Evolutionary conservation across 1,140 invertebrate genomes (phyloP).

Genomic region (Brachionus koreanus): DNA sequence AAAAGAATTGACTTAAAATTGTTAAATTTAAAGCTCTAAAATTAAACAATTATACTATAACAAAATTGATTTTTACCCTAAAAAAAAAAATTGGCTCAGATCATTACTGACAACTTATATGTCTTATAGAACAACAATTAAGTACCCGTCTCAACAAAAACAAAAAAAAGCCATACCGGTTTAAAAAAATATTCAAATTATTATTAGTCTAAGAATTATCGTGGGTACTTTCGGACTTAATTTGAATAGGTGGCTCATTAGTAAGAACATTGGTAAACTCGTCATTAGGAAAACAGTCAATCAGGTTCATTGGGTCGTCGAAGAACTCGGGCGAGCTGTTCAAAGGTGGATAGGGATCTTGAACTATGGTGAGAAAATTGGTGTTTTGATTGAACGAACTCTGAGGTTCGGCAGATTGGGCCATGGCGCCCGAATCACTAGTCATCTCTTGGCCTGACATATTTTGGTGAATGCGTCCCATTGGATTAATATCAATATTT

Average conservation of each 20-base stretch:
- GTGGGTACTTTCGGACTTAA: constrained; percentile 7
- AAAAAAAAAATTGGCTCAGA: neutral
- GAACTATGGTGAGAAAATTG: neutral
- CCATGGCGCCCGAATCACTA: neutral
- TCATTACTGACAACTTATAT: neutral
- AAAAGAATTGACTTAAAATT: neutral
- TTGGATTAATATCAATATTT: constrained; percentile 25
- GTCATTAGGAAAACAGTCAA: constrained; percentile 7
- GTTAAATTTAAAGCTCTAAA: constrained; percentile 17
- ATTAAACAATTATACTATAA: neutral
- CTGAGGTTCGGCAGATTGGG: neutral
- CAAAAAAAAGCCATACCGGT: neutral
- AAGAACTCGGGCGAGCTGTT: constrained; percentile 13
- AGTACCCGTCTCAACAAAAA: constrained; percentile 18
- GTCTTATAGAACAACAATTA: neutral
- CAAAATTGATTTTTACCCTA: neutral
- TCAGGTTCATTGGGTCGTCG: constrained; percentile 4
- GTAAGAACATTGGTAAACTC: neutral
- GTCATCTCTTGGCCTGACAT: neutral
- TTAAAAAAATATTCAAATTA: neutral
- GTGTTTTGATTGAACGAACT: neutral
- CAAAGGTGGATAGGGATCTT: constrained; percentile 31
- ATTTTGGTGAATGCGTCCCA: neutral
- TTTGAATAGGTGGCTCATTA: neutral
- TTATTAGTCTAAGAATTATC: neutral